These are phyloP conservation scores for Mormyrus proboscirostris DNA, from an alignment of 2,797 vertebrate species.

Conservation along the genomic window DNA sequence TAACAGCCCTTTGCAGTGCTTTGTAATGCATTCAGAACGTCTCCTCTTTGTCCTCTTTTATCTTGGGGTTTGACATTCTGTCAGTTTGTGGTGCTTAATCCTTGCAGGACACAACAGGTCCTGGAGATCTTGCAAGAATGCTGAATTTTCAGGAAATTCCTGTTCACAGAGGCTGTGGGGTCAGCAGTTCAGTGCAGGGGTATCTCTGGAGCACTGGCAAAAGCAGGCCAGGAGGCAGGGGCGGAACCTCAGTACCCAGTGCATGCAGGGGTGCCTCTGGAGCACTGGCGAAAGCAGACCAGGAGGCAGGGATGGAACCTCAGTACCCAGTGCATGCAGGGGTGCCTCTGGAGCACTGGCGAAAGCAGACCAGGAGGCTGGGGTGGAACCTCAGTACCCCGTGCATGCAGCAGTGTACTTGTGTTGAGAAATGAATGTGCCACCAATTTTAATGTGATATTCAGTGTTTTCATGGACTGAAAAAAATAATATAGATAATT, in stretches of 20 bases:
- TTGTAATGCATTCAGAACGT: background rate
- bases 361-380: background rate
- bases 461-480: background rate
- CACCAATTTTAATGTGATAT: background rate
- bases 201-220: background rate
- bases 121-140: background rate
- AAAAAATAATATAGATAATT: background rate
- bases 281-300: background rate
- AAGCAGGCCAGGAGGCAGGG: background rate
- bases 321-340: background rate
- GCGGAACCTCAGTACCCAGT: background rate
- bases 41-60: background rate
- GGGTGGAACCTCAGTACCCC: background rate
- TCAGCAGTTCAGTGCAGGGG: background rate
- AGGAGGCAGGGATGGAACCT: too few species aligned
- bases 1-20: background rate
- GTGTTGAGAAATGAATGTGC: background rate
- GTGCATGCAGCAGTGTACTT: background rate
- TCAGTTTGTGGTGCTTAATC: conserved; percentile 5
- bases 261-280: background rate
- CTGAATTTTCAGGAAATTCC: background rate
- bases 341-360: background rate
- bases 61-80: background rate
- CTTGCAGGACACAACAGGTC: conserved; percentile 1
- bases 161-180: background rate